A percentile compares a stretch with the other conserved stretches of the same genome.
phyloP scores from a whole-genome alignment of 2,888 invertebrate genomes.

The Oasisia sp. region DNA sequence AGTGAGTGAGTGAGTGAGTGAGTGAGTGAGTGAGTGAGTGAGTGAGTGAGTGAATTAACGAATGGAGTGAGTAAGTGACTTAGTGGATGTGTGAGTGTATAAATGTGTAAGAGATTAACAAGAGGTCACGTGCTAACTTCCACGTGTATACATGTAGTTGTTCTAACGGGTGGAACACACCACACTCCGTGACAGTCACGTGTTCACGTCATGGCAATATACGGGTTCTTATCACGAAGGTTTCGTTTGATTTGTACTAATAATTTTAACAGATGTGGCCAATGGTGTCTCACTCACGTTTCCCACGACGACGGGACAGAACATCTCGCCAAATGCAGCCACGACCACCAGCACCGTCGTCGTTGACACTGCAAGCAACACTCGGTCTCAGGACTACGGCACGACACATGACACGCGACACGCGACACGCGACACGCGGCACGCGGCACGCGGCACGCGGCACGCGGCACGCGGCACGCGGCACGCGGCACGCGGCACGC shows the following conservation, averaged over 20 bases:
- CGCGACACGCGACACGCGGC: too few species aligned
- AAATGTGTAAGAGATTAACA: neutral
- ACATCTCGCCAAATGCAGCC: conserved; percentile 67
- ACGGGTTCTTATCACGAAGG: neutral
- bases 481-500: too few species aligned
- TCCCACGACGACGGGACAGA: conserved; percentile 67
- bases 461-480: too few species aligned
- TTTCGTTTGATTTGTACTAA: neutral
- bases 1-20: neutral
- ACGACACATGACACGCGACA: too few species aligned
- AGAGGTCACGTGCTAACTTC: too few species aligned
- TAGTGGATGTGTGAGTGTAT: neutral
- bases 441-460: too few species aligned
- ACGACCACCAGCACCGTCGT: conserved; percentile 66
- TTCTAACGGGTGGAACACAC: too few species aligned
- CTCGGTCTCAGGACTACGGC: neutral
- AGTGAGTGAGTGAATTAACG: too few species aligned
- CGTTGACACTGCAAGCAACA: conserved; percentile 61
- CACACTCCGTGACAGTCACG: too few species aligned
- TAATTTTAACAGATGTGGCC: neutral
- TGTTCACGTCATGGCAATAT: neutral
- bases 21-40: too few species aligned
- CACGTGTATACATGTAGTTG: too few species aligned
- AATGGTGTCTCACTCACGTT: conserved; percentile 62
- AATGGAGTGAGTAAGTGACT: neutral